phyloP scores from a whole-genome alignment of 2,888 invertebrate species.

The Drosophila pseudotalamancana region DNA sequence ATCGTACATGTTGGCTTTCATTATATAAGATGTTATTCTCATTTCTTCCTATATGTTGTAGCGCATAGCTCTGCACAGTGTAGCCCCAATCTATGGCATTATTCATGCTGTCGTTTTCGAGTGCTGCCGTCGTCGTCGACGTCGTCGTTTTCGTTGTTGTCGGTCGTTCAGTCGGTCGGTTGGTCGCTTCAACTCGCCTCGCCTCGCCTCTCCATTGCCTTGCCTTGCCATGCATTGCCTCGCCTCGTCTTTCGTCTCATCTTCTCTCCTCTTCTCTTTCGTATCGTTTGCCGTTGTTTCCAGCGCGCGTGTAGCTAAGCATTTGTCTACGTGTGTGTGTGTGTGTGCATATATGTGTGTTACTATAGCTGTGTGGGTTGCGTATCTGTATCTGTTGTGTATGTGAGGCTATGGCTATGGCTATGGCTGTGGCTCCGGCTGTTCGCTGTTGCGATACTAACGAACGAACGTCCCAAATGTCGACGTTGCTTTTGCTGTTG shows the following conservation, averaged over 20 bases:
- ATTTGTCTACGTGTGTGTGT: conserved; percentile 41
- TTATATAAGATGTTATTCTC: conserved; percentile 17
- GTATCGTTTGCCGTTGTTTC: conserved; percentile 54
- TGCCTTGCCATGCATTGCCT: conserved; percentile 30
- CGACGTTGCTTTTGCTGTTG: conserved; percentile 54
- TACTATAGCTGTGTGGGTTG: conserved; percentile 33
- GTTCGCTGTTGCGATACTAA: conserved; percentile 73
- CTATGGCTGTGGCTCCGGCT: conserved; percentile 55
- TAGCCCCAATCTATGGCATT: conserved; percentile 59
- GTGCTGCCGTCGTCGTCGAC: conserved; percentile 40
- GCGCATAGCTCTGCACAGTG: conserved; percentile 49
- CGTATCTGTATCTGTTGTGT: conserved; percentile 66
- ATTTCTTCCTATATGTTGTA: conserved; percentile 34
- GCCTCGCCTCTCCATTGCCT: conserved; percentile 37
- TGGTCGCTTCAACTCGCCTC: conserved; percentile 43
- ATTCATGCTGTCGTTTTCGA: conserved; percentile 66
- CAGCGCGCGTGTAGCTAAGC: conserved; percentile 74
- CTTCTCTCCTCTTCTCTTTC: conserved; percentile 27
- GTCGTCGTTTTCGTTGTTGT: conserved; percentile 36
- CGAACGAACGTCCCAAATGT: conserved; percentile 78
- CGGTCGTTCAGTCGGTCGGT: conserved; percentile 37
- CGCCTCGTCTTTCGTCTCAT: conserved; percentile 19
- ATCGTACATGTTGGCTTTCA: neutral
- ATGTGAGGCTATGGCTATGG: conserved; percentile 55
- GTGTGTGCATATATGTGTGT: conserved; percentile 19